Percentiles rank a stretch among this genome's conserved stretches.
Conservation (phyloP, 2,797 vertebrate species). For the Kryptolebias ocellatus region DNA sequence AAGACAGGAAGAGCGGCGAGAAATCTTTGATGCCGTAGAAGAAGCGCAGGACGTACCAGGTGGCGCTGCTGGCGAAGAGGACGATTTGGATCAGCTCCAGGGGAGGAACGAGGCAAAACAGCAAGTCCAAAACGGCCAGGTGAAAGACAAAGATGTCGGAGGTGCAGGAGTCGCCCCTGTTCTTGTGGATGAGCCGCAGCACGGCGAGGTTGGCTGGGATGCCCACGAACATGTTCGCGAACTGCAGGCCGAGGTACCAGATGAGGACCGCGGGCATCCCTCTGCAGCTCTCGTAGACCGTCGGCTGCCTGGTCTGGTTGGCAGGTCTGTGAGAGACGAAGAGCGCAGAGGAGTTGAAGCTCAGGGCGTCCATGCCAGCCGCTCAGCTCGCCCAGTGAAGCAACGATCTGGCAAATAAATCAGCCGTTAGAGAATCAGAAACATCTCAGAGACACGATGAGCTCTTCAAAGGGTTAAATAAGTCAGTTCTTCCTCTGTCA, state of each 20-base stretch:
- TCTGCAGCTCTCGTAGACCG: conserved; percentile 62
- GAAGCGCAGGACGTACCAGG: conserved; percentile 77
- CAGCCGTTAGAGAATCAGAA: too few species aligned
- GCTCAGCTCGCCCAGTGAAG: neutral
- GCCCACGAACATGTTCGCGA: conserved; percentile 82
- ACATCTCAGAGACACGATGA: too few species aligned
- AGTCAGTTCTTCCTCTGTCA: too few species aligned
- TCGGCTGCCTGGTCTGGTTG: conserved; percentile 54
- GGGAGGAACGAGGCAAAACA: conserved; percentile 81
- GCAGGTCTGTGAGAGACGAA: conserved; percentile 44
- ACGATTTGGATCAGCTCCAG: conserved; percentile 77
- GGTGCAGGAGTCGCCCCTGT: conserved; percentile 76
- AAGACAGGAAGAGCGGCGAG: conserved; percentile 80
- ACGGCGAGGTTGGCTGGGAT: conserved; percentile 82
- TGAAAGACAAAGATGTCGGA: conserved; percentile 82
- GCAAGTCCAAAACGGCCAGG: conserved; percentile 75
- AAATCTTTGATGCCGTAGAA: conserved; percentile 82
- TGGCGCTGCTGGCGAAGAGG: conserved; percentile 65
- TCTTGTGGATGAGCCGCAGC: conserved; percentile 80
- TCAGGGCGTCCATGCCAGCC: conserved; percentile 57
- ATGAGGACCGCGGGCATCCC: conserved; percentile 69
- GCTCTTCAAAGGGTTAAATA: too few species aligned
- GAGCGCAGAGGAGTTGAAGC: conserved; percentile 67
- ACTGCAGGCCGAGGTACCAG: conserved; percentile 79
- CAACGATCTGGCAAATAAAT: conserved; percentile 23